Conservation (phyloP, 2,797 vertebrate species). For the Platalea minor region DNA sequence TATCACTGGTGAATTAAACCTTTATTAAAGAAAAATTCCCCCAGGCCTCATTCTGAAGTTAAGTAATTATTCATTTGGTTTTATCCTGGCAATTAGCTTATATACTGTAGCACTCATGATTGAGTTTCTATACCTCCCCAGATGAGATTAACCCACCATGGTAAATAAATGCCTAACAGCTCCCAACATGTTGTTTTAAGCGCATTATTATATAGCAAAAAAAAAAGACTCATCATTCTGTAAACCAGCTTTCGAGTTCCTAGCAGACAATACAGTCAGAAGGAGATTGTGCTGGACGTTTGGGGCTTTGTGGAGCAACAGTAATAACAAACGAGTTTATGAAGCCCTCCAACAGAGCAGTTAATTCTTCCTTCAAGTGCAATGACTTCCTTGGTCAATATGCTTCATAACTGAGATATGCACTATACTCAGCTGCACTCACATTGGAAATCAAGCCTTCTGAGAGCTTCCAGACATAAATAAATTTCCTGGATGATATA, state of each 20-base stretch:
- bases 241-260: slow-evolving; percentile 29
- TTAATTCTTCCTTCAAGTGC: slow-evolving; percentile 36
- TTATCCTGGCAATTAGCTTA: slow-evolving; percentile 85
- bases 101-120: slow-evolving; percentile 81
- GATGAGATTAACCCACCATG: slow-evolving; percentile 78
- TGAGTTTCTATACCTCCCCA: slow-evolving; percentile 78
- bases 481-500: background rate
- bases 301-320: slow-evolving; percentile 59
- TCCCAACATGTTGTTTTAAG: slow-evolving; percentile 67
- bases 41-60: slow-evolving; percentile 82
- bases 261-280: slow-evolving; percentile 32
- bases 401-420: background rate
- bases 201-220: slow-evolving; percentile 52
- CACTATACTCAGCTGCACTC: background rate
- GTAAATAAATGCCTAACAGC: slow-evolving; percentile 77
- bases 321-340: slow-evolving; percentile 38
- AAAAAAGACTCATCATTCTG: slow-evolving; percentile 28
- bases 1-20: slow-evolving; percentile 86
- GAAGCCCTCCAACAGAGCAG: slow-evolving; percentile 52
- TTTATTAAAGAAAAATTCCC: slow-evolving; percentile 87
- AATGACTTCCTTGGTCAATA: slow-evolving; percentile 53
- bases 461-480: background rate
- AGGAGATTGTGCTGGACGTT: slow-evolving; percentile 64
- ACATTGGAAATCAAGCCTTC: background rate
- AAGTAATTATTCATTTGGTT: slow-evolving; percentile 86